Evolutionary conservation across 2,797 vertebrate species (phyloP).

Genomic region (Pangasius macronema): DNA sequence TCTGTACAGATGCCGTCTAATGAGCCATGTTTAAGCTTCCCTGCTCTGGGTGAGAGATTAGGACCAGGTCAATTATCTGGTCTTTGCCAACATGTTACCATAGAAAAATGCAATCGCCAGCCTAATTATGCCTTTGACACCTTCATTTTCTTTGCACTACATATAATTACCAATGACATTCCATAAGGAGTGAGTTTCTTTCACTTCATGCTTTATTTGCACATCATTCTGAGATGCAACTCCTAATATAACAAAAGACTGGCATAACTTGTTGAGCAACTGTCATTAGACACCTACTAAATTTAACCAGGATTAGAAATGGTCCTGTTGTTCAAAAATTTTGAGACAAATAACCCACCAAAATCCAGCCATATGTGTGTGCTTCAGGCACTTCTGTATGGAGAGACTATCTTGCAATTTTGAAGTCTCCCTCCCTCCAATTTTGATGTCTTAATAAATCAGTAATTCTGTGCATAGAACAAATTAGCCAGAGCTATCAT

Average conservation of each 20-base stretch:
- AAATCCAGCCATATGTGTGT: conserved; percentile 22
- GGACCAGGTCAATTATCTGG: conserved; percentile 22
- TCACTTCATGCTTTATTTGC: neutral
- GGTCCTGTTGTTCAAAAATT: conserved; percentile 14
- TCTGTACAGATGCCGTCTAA: conserved; percentile 11
- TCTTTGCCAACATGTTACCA: conserved; percentile 38
- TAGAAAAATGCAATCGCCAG: neutral
- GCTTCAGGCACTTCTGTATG: neutral
- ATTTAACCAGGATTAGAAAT: conserved; percentile 20
- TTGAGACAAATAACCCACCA: conserved; percentile 20
- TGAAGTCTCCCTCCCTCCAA: neutral
- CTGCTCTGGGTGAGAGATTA: conserved; percentile 40
- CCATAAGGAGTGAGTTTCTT: neutral
- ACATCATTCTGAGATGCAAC: neutral
- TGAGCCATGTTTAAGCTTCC: conserved; percentile 27
- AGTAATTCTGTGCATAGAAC: conserved; percentile 52
- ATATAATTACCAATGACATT: conserved; percentile 2
- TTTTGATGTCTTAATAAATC: conserved; percentile 37
- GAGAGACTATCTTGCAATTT: neutral
- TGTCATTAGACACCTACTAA: conserved; percentile 21
- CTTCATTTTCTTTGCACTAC: conserved; percentile 11
- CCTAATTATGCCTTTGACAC: conserved; percentile 14
- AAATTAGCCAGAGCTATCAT: conserved; percentile 49
- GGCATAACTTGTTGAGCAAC: conserved; percentile 13
- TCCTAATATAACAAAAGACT: conserved; percentile 23